phyloP scores from a whole-genome alignment of 2,888 invertebrate genomes.

The Cynaeus angustus region DNA sequence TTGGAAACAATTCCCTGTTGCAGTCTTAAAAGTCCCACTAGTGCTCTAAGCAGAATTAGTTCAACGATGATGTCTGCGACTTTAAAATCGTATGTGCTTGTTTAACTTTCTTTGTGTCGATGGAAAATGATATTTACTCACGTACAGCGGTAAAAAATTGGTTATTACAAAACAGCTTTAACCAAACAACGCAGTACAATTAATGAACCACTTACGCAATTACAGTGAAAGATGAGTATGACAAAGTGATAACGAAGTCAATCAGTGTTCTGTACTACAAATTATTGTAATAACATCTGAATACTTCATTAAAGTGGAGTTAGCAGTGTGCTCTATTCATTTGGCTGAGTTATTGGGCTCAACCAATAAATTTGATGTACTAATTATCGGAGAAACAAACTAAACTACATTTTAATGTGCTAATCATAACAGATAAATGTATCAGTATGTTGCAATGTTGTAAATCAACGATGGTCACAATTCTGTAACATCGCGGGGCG shows the following conservation, averaged over 20 bases:
- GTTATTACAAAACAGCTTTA: neutral
- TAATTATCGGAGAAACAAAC: conserved; percentile 11
- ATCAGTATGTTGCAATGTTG: conserved; percentile 4
- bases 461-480: neutral
- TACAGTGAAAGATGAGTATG: conserved; percentile 14
- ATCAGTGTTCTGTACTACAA: conserved; percentile 1
- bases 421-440: conserved; percentile 14
- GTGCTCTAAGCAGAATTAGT: conserved; percentile 38
- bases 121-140: conserved; percentile 32
- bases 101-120: conserved; percentile 17
- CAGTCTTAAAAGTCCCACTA: conserved; percentile 39
- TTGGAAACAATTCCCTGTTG: conserved; percentile 46
- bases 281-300: neutral
- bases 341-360: neutral
- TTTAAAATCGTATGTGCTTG: conserved; percentile 38
- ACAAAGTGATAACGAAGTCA: conserved; percentile 21
- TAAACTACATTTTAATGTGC: conserved; percentile 17
- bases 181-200: conserved; percentile 1
- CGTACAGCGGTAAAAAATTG: neutral
- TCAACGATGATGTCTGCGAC: conserved; percentile 39
- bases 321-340: neutral
- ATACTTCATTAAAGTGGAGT: neutral
- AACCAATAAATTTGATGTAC: neutral
- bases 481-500: no score
- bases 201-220: conserved; percentile 15